phyloP scores from a whole-genome alignment of 2,888 invertebrate genomes.

The Synergus japonicus region DNA sequence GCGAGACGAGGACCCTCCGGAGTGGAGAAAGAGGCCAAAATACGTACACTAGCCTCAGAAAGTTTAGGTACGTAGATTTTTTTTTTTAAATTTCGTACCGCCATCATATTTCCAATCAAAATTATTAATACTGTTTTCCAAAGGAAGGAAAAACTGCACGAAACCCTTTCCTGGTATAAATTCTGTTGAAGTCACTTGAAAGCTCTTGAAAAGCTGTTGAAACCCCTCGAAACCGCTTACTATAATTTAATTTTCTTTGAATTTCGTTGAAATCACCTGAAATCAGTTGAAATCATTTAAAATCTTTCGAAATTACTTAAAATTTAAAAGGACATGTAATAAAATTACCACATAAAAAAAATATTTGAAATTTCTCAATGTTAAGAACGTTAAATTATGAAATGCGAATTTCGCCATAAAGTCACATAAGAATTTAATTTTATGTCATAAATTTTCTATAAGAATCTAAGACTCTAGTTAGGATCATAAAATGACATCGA shows the following conservation, averaged over 20 bases:
- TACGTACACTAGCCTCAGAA: background rate
- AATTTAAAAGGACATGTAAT: no score
- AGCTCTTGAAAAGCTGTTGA: no score
- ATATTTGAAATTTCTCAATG: no score
- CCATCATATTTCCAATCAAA: background rate
- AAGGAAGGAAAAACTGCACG: background rate
- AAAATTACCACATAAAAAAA: no score
- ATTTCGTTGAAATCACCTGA: no score
- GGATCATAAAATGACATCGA: conserved; percentile 12
- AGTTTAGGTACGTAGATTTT: background rate
- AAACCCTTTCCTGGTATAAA: background rate
- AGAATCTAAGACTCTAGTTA: background rate
- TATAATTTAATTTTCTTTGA: no score
- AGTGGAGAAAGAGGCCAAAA: conserved; percentile 7
- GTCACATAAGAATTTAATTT: background rate
- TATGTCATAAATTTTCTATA: background rate
- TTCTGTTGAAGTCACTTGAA: no score
- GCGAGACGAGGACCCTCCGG: conserved; percentile 36
- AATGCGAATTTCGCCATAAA: background rate
- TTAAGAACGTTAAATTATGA: background rate
- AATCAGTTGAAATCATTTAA: no score
- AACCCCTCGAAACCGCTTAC: no score
- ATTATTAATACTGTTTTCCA: background rate
- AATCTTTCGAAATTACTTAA: no score
- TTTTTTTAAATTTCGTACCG: background rate